phyloP scores from a whole-genome alignment of 2,888 invertebrate species.

The Synergus gifuensis region DNA sequence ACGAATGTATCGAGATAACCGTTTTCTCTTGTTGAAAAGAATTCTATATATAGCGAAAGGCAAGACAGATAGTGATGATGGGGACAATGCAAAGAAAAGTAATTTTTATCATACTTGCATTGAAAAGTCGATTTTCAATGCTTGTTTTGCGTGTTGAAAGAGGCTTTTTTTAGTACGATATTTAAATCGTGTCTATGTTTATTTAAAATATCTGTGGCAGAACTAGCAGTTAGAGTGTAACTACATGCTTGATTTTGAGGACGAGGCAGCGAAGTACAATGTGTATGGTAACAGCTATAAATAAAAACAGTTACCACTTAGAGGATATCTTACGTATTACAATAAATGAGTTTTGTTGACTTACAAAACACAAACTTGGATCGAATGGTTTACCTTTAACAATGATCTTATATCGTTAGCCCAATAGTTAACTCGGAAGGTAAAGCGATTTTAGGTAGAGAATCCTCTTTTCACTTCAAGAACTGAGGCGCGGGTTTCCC shows the following conservation, averaged over 20 bases:
- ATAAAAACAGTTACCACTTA: background rate
- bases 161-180: too few relatives aligned
- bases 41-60: background rate
- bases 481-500: constrained; percentile 23
- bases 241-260: too few relatives aligned
- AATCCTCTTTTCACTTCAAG: constrained; percentile 58
- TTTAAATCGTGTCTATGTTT: too few relatives aligned
- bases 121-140: too few relatives aligned
- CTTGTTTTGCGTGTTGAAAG: too few relatives aligned
- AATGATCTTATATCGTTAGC: constrained; percentile 66
- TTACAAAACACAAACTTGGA: constrained; percentile 35
- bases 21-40: background rate
- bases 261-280: too few relatives aligned
- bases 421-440: constrained; percentile 63
- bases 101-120: too few relatives aligned
- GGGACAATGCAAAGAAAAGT: background rate
- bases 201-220: too few relatives aligned
- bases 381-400: constrained; percentile 50
- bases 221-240: too few relatives aligned
- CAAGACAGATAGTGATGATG: background rate
- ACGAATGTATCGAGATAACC: background rate
- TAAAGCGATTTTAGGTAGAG: constrained; percentile 57
- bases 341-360: constrained; percentile 44
- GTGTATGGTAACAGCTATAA: too few relatives aligned
- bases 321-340: background rate